These are phyloP conservation scores for Palythoa grandis DNA, from an alignment of 92 coral and sea anemone genomes.

Conservation along the genomic window DNA sequence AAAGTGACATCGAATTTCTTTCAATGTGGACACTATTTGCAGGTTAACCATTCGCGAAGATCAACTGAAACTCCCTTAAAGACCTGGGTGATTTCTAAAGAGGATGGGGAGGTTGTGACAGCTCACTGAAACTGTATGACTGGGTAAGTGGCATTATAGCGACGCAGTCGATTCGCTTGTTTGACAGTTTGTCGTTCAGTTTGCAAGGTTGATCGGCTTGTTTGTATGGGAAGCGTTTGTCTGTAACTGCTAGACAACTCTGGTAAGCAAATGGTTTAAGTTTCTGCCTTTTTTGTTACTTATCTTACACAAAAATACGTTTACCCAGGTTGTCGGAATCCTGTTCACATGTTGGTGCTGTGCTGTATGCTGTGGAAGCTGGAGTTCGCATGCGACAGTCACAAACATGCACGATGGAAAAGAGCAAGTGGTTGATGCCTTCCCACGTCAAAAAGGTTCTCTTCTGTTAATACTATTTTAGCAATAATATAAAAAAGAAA, in stretches of 20 bases:
- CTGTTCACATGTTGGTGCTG: slow-evolving; percentile 49
- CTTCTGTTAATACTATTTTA: background rate
- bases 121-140: slow-evolving; percentile 11
- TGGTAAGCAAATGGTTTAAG: slow-evolving; percentile 9
- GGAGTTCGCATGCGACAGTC: slow-evolving; percentile 48
- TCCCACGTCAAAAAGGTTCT: slow-evolving; percentile 45
- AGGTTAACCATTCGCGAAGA: slow-evolving; percentile 21
- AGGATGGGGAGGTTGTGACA: slow-evolving; percentile 21
- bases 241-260: slow-evolving; percentile 18
- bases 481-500: background rate
- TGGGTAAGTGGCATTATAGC: slow-evolving; percentile 20
- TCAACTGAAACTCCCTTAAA: slow-evolving; percentile 16
- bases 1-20: background rate
- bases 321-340: slow-evolving; percentile 36
- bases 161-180: slow-evolving; percentile 18
- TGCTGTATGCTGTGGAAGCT: slow-evolving; percentile 43
- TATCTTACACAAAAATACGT: slow-evolving; percentile 13
- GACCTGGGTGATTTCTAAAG: slow-evolving; percentile 14
- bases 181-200: slow-evolving; percentile 13
- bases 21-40: slow-evolving; percentile 15
- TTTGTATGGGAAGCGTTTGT: slow-evolving; percentile 23
- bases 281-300: background rate
- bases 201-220: background rate
- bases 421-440: slow-evolving; percentile 52
- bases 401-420: slow-evolving; percentile 43